Conservation (phyloP, 2,797 vertebrate genomes). For the Macropus fuliginosus region DNA sequence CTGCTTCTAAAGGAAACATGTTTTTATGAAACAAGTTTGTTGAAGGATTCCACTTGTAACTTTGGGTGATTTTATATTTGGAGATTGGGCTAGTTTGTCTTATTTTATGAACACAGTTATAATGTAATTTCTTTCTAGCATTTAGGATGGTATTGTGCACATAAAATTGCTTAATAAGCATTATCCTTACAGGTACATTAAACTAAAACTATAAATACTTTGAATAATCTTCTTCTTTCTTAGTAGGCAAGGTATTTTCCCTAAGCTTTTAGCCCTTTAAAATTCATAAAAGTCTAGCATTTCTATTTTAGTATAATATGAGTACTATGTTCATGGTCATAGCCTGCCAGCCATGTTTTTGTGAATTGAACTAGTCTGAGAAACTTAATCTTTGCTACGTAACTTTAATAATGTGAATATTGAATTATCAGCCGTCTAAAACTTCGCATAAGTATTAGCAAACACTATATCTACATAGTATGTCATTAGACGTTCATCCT, state of each 20-base stretch:
- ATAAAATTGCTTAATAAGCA: slow-evolving; percentile 36
- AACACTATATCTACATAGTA: neutral
- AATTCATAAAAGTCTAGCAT: slow-evolving; percentile 67
- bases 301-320: slow-evolving; percentile 63
- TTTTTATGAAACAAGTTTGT: slow-evolving; percentile 52
- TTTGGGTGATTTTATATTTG: slow-evolving; percentile 54
- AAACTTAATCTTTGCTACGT: slow-evolving; percentile 65
- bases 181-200: slow-evolving; percentile 47
- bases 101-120: slow-evolving; percentile 50
- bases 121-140: slow-evolving; percentile 11
- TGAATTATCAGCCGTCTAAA: neutral
- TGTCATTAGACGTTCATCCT: neutral
- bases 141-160: slow-evolving; percentile 19
- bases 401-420: slow-evolving; percentile 59
- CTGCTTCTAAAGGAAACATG: neutral
- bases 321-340: slow-evolving; percentile 74
- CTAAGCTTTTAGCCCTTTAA: slow-evolving; percentile 49
- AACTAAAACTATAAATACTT: slow-evolving; percentile 53
- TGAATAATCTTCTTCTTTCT: slow-evolving; percentile 46
- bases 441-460: neutral
- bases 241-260: slow-evolving; percentile 46
- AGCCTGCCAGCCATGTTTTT: slow-evolving; percentile 73
- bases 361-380: slow-evolving; percentile 73
- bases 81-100: slow-evolving; percentile 48
- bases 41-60: slow-evolving; percentile 44